Evolutionary conservation across 2,113 vertebrate species (phyloP).

Genomic region (Tursiops truncatus): DNA sequence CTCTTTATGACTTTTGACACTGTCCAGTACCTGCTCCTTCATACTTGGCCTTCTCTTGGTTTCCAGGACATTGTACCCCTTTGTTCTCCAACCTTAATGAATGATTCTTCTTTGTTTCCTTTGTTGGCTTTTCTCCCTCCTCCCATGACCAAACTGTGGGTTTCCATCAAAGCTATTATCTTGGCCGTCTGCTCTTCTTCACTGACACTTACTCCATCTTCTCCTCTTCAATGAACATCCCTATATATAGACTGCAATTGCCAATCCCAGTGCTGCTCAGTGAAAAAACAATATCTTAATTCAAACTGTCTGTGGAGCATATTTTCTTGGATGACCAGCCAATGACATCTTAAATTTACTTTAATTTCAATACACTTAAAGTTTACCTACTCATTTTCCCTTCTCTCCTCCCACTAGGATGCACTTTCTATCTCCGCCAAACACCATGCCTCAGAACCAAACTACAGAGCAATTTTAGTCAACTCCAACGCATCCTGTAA

Average conservation of each 20-base stretch:
- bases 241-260: not conserved
- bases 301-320: not conserved
- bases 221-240: not conserved
- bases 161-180: not conserved
- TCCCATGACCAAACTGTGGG: not conserved
- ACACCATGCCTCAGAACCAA: not conserved
- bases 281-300: not conserved
- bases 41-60: not conserved
- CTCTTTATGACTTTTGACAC: not conserved
- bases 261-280: not conserved
- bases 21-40: not conserved
- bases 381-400: not conserved
- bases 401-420: not conserved
- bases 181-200: not conserved
- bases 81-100: not conserved
- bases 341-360: not conserved
- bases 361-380: not conserved
- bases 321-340: not conserved
- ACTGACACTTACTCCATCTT: not conserved
- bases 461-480: not conserved
- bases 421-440: not conserved
- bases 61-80: not conserved
- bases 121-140: not conserved
- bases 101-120: not conserved
- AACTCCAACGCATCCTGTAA: not conserved